A percentile compares a stretch with the other conserved stretches of the same genome.
Conservation (phyloP, 2,888 invertebrate genomes). For the Drosophila kambysellisi region DNA sequence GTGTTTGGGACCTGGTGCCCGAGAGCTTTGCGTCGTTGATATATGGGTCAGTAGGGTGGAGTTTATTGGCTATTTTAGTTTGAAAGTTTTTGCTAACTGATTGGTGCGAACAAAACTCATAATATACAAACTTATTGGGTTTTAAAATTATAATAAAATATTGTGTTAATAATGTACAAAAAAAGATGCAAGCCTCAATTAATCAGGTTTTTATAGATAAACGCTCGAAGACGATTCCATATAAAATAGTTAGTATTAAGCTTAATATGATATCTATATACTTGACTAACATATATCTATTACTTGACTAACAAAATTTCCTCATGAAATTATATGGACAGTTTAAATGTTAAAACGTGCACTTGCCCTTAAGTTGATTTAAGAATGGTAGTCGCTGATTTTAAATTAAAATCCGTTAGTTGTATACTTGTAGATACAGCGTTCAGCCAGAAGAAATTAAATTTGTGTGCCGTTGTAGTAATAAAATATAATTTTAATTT, state of each 20-base stretch:
- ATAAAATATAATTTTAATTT: background rate
- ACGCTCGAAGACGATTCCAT: background rate
- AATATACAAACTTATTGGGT: conserved; percentile 44
- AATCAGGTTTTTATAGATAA: background rate
- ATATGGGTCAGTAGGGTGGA: conserved; percentile 77
- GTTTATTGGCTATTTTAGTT: conserved; percentile 52
- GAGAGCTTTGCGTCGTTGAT: conserved; percentile 48
- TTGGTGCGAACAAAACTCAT: conserved; percentile 61
- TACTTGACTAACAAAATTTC: conserved; percentile 10
- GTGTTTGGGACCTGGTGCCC: conserved; percentile 26
- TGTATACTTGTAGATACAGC: background rate
- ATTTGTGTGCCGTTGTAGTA: background rate
- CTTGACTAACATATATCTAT: conserved; percentile 2
- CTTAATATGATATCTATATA: background rate
- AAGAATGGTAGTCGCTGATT: no score
- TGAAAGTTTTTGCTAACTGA: conserved; percentile 69
- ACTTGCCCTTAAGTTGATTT: conserved; percentile 35
- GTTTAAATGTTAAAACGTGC: conserved; percentile 42
- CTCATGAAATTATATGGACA: conserved; percentile 43
- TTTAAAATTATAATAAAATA: conserved; percentile 20
- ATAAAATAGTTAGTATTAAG: background rate
- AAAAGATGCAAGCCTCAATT: background rate
- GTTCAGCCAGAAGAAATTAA: background rate
- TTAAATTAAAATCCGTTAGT: no score
- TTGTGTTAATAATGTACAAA: conserved; percentile 13